Conservation (phyloP, 2,797 vertebrate genomes). For the Pangasius larnaudii region DNA sequence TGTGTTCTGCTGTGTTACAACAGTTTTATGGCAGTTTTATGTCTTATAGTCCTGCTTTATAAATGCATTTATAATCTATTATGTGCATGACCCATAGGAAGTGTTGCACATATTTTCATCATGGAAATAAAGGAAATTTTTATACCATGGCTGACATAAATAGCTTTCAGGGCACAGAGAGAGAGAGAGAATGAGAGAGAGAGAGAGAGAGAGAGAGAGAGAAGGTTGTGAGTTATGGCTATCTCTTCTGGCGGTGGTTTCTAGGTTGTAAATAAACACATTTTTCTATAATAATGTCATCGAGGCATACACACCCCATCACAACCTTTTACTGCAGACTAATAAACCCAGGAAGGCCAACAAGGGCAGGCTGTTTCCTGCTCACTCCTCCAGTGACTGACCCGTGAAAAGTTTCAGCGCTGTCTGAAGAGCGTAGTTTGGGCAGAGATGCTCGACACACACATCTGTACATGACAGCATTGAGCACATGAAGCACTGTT, state of each 20-base stretch:
- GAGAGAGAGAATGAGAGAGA: constrained; percentile 33
- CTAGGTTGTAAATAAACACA: constrained; percentile 62
- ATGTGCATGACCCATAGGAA: constrained; percentile 10
- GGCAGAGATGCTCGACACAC: neutral
- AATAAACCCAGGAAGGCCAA: constrained; percentile 33
- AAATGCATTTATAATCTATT: constrained; percentile 7
- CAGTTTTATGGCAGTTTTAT: neutral
- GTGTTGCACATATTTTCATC: constrained; percentile 61
- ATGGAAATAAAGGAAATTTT: constrained; percentile 59
- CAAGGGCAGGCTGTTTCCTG: constrained; percentile 39
- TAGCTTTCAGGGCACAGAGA: constrained; percentile 49
- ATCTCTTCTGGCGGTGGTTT: constrained; percentile 54
- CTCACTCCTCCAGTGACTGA: constrained; percentile 5
- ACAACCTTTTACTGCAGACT: constrained; percentile 54
- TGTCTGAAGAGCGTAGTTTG: neutral
- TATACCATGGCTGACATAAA: constrained; percentile 64
- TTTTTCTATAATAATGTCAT: constrained; percentile 55
- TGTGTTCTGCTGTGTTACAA: neutral
- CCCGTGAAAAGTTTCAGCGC: constrained; percentile 14
- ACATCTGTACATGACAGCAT: neutral
- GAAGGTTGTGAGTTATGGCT: constrained; percentile 52
- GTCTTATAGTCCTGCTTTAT: neutral
- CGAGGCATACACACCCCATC: constrained; percentile 48
- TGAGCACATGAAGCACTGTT: neutral
- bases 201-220: constrained; percentile 1